Evolutionary conservation across 2,797 vertebrate species (phyloP).

Genomic region (Enteromius anoplus): DNA sequence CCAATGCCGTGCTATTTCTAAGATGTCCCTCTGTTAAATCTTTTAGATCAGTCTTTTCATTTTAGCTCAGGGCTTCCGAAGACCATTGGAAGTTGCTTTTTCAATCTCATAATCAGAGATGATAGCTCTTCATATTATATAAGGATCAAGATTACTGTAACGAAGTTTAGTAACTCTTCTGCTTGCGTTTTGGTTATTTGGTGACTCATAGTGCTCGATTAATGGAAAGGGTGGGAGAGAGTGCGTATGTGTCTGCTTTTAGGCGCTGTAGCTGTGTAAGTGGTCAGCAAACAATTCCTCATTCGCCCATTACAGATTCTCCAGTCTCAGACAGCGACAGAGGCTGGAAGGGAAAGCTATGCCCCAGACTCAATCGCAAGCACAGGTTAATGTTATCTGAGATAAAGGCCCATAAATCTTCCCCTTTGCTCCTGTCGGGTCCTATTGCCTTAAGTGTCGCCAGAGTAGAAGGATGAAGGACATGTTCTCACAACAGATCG

Average conservation of each 20-base stretch:
- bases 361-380: slow-evolving; percentile 47
- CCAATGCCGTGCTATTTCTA: neutral
- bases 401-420: slow-evolving; percentile 69
- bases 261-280: slow-evolving; percentile 20
- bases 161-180: slow-evolving; percentile 25
- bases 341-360: slow-evolving; percentile 47
- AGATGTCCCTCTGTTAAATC: slow-evolving; percentile 1
- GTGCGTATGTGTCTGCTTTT: slow-evolving; percentile 25
- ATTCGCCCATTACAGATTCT: slow-evolving; percentile 52
- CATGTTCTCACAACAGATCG: slow-evolving; percentile 64
- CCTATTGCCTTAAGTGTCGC: slow-evolving; percentile 72
- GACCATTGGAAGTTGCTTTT: slow-evolving; percentile 41
- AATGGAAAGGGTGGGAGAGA: slow-evolving; percentile 14
- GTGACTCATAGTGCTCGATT: slow-evolving; percentile 16
- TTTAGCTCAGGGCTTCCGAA: slow-evolving; percentile 25
- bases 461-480: slow-evolving; percentile 65
- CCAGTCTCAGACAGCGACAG: slow-evolving; percentile 34
- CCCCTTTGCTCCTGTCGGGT: slow-evolving; percentile 67
- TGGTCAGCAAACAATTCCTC: slow-evolving; percentile 50
- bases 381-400: slow-evolving; percentile 66
- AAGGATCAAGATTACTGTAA: slow-evolving; percentile 42
- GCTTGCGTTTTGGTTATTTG: slow-evolving; percentile 25
- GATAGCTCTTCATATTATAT: slow-evolving; percentile 44
- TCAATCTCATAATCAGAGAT: slow-evolving; percentile 32
- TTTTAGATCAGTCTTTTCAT: slow-evolving; percentile 23